Evolutionary conservation across 2,888 invertebrate species (phyloP).

Genomic region (Epicampocera succincta): DNA sequence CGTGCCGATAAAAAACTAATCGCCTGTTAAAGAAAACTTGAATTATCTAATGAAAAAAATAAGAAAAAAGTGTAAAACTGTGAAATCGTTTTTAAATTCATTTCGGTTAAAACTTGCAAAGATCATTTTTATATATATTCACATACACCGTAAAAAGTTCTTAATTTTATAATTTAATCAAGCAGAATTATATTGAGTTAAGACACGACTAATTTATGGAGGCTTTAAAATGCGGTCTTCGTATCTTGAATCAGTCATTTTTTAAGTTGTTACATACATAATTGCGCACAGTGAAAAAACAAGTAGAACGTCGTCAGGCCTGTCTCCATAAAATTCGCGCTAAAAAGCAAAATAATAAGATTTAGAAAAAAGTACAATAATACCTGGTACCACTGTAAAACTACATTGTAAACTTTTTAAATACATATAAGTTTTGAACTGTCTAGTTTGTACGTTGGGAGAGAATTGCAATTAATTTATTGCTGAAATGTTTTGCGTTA

Average conservation of each 20-base stretch:
- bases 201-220: background rate
- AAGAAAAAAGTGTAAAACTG: conserved; percentile 15
- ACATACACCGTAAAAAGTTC: background rate
- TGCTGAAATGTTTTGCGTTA: background rate
- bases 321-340: background rate
- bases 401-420: too few relatives aligned
- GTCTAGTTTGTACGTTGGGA: background rate
- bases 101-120: conserved; percentile 17
- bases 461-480: conserved; percentile 13
- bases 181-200: conserved; percentile 9
- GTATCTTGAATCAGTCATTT: conserved; percentile 29
- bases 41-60: background rate
- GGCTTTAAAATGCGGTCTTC: conserved; percentile 6
- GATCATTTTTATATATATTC: background rate
- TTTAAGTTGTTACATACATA: background rate
- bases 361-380: too few relatives aligned
- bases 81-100: conserved; percentile 24
- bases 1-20: conserved; percentile 13
- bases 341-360: background rate
- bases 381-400: too few relatives aligned
- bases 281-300: background rate
- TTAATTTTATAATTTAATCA: conserved; percentile 25
- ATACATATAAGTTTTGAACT: background rate
- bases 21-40: conserved; percentile 34
- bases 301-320: conserved; percentile 31